phyloP scores from a whole-genome alignment of 2,888 invertebrate species.

The Spialia ferax region DNA sequence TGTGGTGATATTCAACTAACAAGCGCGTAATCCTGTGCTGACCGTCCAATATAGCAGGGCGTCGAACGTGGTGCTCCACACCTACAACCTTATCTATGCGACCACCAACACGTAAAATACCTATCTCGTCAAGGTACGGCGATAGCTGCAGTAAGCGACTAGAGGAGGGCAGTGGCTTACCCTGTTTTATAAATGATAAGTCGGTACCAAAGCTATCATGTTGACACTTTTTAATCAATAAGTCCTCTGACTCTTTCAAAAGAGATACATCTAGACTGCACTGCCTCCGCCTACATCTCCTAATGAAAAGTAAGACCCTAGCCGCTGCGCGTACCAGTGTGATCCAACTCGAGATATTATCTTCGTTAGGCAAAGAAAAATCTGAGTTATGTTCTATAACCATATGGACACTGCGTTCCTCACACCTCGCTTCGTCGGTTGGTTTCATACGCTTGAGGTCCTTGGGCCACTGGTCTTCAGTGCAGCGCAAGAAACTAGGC shows the following conservation, averaged over 20 bases:
- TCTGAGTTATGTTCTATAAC: neutral
- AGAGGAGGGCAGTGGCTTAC: neutral
- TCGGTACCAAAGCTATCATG: neutral
- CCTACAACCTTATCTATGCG: neutral
- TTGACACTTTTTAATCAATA: neutral
- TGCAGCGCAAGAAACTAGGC: neutral
- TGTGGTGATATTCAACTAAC: neutral
- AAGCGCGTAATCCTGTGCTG: neutral
- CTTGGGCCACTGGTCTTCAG: conserved; percentile 3
- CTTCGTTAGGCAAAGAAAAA: neutral
- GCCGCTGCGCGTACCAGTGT: neutral
- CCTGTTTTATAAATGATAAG: neutral
- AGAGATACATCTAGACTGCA: neutral
- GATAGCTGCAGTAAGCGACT: neutral
- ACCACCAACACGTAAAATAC: neutral
- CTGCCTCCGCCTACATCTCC: neutral
- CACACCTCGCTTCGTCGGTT: neutral
- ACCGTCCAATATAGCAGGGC: neutral
- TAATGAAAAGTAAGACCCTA: conserved; percentile 3
- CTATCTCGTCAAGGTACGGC: neutral
- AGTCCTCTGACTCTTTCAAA: neutral
- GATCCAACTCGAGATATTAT: neutral
- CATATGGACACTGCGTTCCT: conserved; percentile 1
- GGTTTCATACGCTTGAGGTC: neutral
- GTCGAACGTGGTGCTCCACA: neutral